Base-by-base conservation (phyloP, 2,113 vertebrate species). In the Camelus bactrianus region DNA sequence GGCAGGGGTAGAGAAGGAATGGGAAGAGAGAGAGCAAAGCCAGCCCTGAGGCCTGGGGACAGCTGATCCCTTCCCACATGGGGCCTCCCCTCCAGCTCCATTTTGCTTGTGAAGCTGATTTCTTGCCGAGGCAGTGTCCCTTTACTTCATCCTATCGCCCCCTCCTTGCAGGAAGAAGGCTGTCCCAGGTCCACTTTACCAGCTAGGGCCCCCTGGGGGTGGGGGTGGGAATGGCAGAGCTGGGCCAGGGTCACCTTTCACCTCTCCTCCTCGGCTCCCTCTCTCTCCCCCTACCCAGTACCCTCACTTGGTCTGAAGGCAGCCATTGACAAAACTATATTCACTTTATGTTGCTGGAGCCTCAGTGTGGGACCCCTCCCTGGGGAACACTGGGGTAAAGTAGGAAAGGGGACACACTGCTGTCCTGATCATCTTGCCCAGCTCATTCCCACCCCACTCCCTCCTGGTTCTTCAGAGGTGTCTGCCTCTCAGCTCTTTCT, bases 91-190 rank as follows among this genome's bases (percentile, higher is more conserved):
- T 77, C 72, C 19, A 4, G 8, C 60, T 77, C 72, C 0, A 0
- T 96, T 96, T 97, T 85, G 84, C 84, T 94, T 84, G 76, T 90
- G 54, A 76, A 75, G 95, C 96, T 92, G 75, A 70, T 93, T 97
- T 69, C 50, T 81, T 82, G 94, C 81, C 2, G 1, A 87, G 64
- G 54, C 89, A 50, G 52, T 75, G 84, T 81, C 76, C 64, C n/a
- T 60, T 95, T 75, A 93, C 91, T 54, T 70, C 92, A 50, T 60
- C 79, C 13, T 84, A 38, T 42, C 30, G 30, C 35, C 13, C 0
- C 1, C 58, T 62, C 46, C 58, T n/a, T 14, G 1, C n/a, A 38
- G 76, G 65, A 93, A 42, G 72, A 82, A 77, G 48, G n/a, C 75
- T 83, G 83, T 46, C 87, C 79, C 50, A 2, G 1, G 20, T 84